Evolutionary conservation across 2,797 vertebrate genomes (phyloP), one percentile per base, ranked within the genome.

Genomic region (Acanthornis magna): DNA sequence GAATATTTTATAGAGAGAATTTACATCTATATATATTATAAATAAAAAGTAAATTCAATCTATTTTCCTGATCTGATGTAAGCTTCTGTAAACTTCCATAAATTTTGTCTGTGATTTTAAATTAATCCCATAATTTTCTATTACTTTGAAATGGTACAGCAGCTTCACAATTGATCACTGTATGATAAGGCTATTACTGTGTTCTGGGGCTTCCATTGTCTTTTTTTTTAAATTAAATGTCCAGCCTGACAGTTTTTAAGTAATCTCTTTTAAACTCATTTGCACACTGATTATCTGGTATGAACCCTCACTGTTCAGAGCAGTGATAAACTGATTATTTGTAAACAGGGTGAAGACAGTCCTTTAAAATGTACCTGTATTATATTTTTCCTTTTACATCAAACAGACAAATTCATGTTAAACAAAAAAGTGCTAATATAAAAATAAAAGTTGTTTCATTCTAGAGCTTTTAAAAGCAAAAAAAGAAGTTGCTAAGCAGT

Each of bases 51-150:
- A 88, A 84, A 88, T 70, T 54, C 58, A 88, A 66, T 86, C 50
- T 36, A 20, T 29, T 60, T 53, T 18, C 10, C 15, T 65, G 18
- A 53, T 66, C 51, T 53, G 45, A 47, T 32, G 13, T 47, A 53
- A 57, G 30, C 21, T 53, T 89, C 45, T 71, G 65, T 77, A 83
- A 77, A 71, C 45, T 53, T 45, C 10, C n/a, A 89, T 84, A 53
- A 42, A 88, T 92, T 92, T 90, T 96, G n/a, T 63, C 82, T 92
- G 11, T 62, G 85, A 93, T 89, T 95, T 96, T 96, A 96, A 97
- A 94, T 88, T 92, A 96, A 96, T 88, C 54, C 82, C 75, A 76
- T 94, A 78, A 94, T 96, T 94, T 93, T 58, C 60, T 88, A 74
- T 90, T 92, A 74, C 26, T 86, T 92, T 51, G 65, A 88, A 94